These are phyloP conservation scores for Taenioides sp. DNA, from an alignment of 2,797 vertebrate genomes.

Conservation along the genomic window DNA sequence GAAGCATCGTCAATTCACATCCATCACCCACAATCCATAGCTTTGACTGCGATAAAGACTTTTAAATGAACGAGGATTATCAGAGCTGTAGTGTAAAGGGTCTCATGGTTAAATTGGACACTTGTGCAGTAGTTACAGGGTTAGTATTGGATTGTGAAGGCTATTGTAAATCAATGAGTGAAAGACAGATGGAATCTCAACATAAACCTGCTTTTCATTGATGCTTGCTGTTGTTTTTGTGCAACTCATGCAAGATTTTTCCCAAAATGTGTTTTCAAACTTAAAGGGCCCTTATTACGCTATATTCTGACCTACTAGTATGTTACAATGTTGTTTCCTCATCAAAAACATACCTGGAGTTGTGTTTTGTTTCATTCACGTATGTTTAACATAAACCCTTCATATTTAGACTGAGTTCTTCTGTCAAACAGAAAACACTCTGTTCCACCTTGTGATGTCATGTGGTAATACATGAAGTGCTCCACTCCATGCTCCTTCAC, in stretches of 20 bases:
- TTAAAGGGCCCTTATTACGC: not conserved
- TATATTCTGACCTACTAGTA: no score
- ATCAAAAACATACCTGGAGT: no score
- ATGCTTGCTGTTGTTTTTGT: constrained; percentile 33
- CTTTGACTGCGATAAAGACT: constrained; percentile 76
- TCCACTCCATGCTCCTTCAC: no score
- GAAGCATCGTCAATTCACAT: constrained; percentile 66
- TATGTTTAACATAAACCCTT: no score
- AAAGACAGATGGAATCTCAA: constrained; percentile 43
- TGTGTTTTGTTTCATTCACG: no score
- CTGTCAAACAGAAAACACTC: no score
- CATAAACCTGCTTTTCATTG: constrained; percentile 64
- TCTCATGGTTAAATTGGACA: constrained; percentile 31
- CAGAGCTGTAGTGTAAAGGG: constrained; percentile 38
- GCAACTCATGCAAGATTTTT: constrained; percentile 38
- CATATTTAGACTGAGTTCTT: no score
- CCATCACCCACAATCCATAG: constrained; percentile 60
- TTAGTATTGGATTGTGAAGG: constrained; percentile 52
- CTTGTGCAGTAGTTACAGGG: constrained; percentile 37
- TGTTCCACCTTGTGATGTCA: no score
- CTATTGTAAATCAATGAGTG: constrained; percentile 55
- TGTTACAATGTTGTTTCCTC: no score
- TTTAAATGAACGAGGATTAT: constrained; percentile 70
- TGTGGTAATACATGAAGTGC: no score
- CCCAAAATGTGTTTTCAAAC: constrained; percentile 27